Percentiles rank a stretch among this genome's conserved stretches.
These are phyloP conservation scores for Pseudorectes ferrugineus DNA, from an alignment of 2,113 vertebrate species.

Conservation along the genomic window DNA sequence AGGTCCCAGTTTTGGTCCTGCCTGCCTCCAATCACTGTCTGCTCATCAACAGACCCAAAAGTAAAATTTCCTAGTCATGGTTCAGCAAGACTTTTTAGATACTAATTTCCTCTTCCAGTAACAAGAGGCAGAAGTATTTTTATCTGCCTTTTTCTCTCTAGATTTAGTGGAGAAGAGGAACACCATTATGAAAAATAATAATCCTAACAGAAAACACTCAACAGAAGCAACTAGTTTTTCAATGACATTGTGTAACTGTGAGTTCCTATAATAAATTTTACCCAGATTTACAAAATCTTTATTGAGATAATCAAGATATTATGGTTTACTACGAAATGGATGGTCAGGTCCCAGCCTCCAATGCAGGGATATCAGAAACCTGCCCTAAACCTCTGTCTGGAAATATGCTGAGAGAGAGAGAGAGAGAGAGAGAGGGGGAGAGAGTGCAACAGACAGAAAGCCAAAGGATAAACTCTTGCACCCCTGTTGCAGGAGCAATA, in stretches of 20 bases:
- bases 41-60: neutral
- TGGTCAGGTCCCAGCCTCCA: neutral
- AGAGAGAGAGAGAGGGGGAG: neutral
- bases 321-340: neutral
- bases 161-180: neutral
- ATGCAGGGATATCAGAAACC: neutral
- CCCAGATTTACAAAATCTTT: neutral
- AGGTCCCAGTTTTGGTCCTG: neutral
- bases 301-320: neutral
- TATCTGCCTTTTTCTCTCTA: neutral
- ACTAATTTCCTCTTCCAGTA: neutral
- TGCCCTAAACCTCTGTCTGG: neutral
- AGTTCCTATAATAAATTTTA: neutral
- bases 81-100: neutral
- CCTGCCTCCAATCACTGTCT: neutral
- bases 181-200: neutral
- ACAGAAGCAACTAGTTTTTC: neutral
- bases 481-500: neutral
- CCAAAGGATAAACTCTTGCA: neutral
- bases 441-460: neutral
- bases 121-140: neutral
- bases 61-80: neutral
- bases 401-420: neutral
- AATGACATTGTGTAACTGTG: neutral
- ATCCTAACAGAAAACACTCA: neutral